Percentiles rank a stretch among this genome's conserved stretches.
These are phyloP conservation scores for Tinea pellionella DNA, from an alignment of 2,888 invertebrate genomes.

Conservation along the genomic window DNA sequence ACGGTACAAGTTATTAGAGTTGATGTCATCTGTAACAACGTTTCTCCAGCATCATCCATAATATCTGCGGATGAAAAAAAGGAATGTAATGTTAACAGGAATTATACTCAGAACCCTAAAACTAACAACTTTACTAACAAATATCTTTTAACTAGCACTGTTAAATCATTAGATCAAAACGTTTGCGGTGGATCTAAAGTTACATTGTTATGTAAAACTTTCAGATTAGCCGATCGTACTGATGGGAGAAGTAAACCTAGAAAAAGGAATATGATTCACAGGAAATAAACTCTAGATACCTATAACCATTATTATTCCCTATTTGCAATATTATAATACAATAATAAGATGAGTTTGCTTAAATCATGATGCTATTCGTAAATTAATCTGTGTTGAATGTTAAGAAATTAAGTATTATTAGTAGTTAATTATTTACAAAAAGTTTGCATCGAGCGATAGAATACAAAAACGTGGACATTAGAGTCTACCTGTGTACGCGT, in stretches of 20 bases:
- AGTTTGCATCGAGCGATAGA: not conserved
- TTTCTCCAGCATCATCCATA: slow-evolving; percentile 20
- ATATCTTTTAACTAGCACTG: slow-evolving; percentile 49
- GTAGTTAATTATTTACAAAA: not conserved
- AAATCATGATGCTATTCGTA: slow-evolving; percentile 18
- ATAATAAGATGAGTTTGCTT: slow-evolving; percentile 19
- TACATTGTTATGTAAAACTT: slow-evolving; percentile 58
- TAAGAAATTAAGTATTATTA: slow-evolving; percentile 12
- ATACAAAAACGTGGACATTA: slow-evolving; percentile 24
- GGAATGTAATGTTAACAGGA: slow-evolving; percentile 15
- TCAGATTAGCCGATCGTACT: slow-evolving; percentile 41
- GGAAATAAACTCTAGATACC: not conserved
- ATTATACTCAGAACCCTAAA: slow-evolving; percentile 19
- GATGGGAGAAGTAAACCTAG: not conserved
- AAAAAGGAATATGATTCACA: not conserved
- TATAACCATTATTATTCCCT: not conserved
- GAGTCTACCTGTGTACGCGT: slow-evolving; percentile 42
- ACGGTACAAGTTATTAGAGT: slow-evolving; percentile 62
- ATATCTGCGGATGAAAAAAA: slow-evolving; percentile 34
- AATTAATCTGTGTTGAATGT: slow-evolving; percentile 13
- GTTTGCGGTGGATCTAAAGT: slow-evolving; percentile 52
- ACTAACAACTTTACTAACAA: slow-evolving; percentile 33
- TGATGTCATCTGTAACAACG: slow-evolving; percentile 49
- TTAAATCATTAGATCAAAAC: slow-evolving; percentile 49
- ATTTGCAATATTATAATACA: slow-evolving; percentile 17